Base-by-base conservation (phyloP, 2,113 vertebrate species). In the Zosterops hypoxanthus region DNA sequence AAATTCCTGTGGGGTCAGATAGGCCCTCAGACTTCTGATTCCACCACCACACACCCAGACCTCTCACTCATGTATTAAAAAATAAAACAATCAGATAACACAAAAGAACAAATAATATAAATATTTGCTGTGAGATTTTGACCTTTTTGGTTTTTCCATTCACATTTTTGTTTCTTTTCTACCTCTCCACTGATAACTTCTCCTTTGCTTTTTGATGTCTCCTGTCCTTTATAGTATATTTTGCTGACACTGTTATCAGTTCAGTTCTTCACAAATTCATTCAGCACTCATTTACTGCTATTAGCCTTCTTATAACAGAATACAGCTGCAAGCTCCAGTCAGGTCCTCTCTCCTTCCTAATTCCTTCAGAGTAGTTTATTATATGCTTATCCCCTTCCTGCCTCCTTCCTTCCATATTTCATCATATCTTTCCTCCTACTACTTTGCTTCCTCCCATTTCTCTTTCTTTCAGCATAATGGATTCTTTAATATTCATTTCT, bases 11-110 rank as follows among this genome's bases (percentile, higher is more conserved):
- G 3, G 2, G 1, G 4, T 16, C 8, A 3, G 11, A 21, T 18
- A 69, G 3, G 1, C 0, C 7, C 19, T 14, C 17, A 22, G 9
- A 44, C 5, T 65, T 88, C 28, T 25, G 14, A 18, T 47, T 11
- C 2, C 14, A 17, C 6, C 9, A 18, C 9, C 7, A 8, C 7
- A 11, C 7, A 15, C 18, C 2, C 7, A 53, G 20, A 31, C 1
- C 12, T 73, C 64, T 15, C 79, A 47, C 15, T 77, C 20, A 14
- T 13, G 6, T 28, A 39, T 26, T 60, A 7, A 71, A 64, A 42
- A 69, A 46, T 1, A 3, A 22, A 28, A 4, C 8, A 59, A 20
- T 25, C 16, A 57, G 21, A 44, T 8, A 31, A n/a, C 11, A 50
- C 31, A 41, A 1, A 50, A 52, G 4, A n/a, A 22, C 1, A 61